Base-by-base conservation (phyloP, 2,888 invertebrate genomes). In the Clusia tigrina region DNA sequence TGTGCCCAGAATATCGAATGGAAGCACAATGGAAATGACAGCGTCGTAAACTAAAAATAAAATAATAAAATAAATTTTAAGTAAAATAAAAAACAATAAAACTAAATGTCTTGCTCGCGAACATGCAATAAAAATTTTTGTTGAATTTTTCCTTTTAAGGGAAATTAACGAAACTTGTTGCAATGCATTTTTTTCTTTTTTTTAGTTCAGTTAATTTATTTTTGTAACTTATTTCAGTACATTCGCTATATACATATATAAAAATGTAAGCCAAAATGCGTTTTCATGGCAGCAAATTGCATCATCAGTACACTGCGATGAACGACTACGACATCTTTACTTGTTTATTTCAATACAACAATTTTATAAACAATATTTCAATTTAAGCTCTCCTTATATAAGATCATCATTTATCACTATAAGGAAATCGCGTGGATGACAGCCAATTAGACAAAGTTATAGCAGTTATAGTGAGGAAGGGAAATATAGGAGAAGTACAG, bases 1-100 rank as follows among this genome's bases (percentile, higher is more conserved):
- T 72, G 71, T 73, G 76, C 69, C 63, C 67, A 67, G 75, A 60
- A 73, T 76, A 71, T 71, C 65, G 72, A 69, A 3, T 42, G 5
- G 6, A 32, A 32, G 32, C 5, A 32, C 32, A 32, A 32, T 32
- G 32, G n/a, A n/a, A 32, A 32, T 12, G 32, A 32, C 32, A 5
- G 12, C 12, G 32, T 32, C 12, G 32, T 32, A 12, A 12, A 32
- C 32, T 32, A 32, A 32, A 32, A 32, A 6, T 32, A 32, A 6
- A 32, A 32, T 32, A 32, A 32, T 9, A 32, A 32, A 6, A 6
- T 32, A 6, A 32, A 32, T 32, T 32, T 6, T 32, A 32, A 32
- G 6, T 32, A 12, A 9, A 32, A 32, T 32, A 32, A 32, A 32
- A 32, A 42, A 42, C 42, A 42, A 42, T 42, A 42, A 42, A 32